These are phyloP conservation scores for Patella caerulea DNA, from an alignment of 2,888 invertebrate species.

Conservation along the genomic window DNA sequence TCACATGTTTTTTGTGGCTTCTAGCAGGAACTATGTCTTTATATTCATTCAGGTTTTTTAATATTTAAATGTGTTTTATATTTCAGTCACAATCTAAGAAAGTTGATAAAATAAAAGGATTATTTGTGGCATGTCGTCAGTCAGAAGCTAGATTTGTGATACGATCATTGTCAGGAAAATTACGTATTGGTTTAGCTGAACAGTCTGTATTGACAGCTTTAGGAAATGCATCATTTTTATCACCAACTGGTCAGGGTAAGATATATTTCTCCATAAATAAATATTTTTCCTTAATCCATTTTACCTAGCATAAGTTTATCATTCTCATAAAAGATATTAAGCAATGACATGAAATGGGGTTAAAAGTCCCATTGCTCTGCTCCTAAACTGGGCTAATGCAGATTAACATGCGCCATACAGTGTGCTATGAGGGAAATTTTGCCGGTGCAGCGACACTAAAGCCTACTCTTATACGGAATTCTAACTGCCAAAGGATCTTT, in stretches of 20 bases:
- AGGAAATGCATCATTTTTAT: slow-evolving; percentile 84
- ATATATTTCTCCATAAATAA: neutral
- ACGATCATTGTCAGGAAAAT: slow-evolving; percentile 91
- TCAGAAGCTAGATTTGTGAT: slow-evolving; percentile 90
- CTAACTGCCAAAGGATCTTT: too few relatives aligned
- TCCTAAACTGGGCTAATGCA: too few relatives aligned
- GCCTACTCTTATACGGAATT: too few relatives aligned
- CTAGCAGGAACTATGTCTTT: neutral
- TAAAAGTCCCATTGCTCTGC: too few relatives aligned
- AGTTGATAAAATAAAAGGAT: slow-evolving; percentile 88
- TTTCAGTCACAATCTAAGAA: slow-evolving; percentile 79
- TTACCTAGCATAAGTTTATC: too few relatives aligned
- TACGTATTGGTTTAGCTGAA: slow-evolving; percentile 96
- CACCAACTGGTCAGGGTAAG: slow-evolving; percentile 80
- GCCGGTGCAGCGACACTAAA: too few relatives aligned
- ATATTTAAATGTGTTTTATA: neutral
- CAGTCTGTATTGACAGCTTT: slow-evolving; percentile 93
- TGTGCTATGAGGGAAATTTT: too few relatives aligned
- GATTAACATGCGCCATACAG: too few relatives aligned
- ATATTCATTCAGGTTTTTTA: neutral
- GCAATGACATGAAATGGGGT: too few relatives aligned
- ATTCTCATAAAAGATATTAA: too few relatives aligned
- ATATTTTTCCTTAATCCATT: too few relatives aligned
- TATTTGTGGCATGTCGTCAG: slow-evolving; percentile 92
- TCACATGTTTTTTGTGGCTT: neutral